Percentiles rank a stretch among this genome's conserved stretches.
Evolutionary conservation across 1,140 invertebrate species (phyloP).

Genomic region (Spodoptera litura): DNA sequence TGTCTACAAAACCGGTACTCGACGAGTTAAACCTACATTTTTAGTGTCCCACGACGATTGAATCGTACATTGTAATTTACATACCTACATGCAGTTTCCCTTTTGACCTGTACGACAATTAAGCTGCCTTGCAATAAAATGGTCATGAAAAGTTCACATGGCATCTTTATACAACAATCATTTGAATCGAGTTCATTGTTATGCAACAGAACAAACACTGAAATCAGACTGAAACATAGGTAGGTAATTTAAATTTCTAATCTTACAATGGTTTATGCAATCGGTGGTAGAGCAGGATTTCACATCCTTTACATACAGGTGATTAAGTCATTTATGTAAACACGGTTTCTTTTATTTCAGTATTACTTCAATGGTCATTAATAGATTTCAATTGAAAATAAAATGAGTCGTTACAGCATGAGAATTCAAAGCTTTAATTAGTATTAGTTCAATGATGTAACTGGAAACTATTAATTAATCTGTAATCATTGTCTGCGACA

Average conservation of each 20-base stretch:
- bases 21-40: not conserved
- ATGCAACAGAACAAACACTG: constrained; percentile 9
- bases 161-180: constrained; percentile 17
- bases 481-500: constrained; percentile 40
- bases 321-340: constrained; percentile 21
- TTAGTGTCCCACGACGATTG: not conserved
- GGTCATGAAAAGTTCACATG: constrained; percentile 28
- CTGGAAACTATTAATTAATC: constrained; percentile 38
- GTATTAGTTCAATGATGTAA: constrained; percentile 33
- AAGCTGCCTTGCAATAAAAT: not conserved
- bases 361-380: not conserved
- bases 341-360: constrained; percentile 23
- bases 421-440: not conserved
- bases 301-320: constrained; percentile 38
- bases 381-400: not conserved
- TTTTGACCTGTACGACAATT: constrained; percentile 31
- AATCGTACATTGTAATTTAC: constrained; percentile 4
- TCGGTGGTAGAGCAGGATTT: constrained; percentile 23
- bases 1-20: too few relatives aligned
- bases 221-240: constrained; percentile 15
- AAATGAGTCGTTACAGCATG: not conserved
- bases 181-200: constrained; percentile 27
- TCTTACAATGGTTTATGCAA: constrained; percentile 27
- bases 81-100: constrained; percentile 7
- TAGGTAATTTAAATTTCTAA: constrained; percentile 34